These are phyloP conservation scores for Tubiluchus corallicola DNA, from an alignment of 2,888 invertebrate genomes.

Conservation along the genomic window DNA sequence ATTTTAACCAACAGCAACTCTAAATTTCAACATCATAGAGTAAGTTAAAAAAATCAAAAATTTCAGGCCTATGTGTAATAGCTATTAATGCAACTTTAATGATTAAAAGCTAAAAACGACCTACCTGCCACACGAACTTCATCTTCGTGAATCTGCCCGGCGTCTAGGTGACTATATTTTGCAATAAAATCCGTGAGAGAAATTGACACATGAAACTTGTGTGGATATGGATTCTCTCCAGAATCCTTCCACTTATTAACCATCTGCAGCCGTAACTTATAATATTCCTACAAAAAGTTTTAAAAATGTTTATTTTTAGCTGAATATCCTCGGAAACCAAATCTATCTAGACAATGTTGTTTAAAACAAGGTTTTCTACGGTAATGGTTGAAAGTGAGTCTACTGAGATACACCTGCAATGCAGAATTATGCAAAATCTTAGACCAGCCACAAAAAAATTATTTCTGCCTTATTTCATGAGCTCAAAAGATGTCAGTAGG, in stretches of 20 bases:
- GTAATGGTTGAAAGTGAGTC: not conserved
- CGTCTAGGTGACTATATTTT: slow-evolving; percentile 48
- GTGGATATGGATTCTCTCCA: slow-evolving; percentile 75
- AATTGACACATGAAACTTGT: slow-evolving; percentile 80
- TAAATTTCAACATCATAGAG: too few relatives aligned
- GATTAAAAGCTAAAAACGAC: slow-evolving; percentile 11
- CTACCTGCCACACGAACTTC: slow-evolving; percentile 55
- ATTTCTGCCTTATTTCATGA: too few relatives aligned
- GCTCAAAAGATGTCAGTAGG: too few relatives aligned
- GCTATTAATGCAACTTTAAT: too few relatives aligned
- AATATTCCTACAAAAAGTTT: slow-evolving; percentile 46
- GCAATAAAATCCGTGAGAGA: slow-evolving; percentile 73
- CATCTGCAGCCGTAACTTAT: slow-evolving; percentile 59
- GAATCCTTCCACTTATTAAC: slow-evolving; percentile 57
- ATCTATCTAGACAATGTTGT: slow-evolving; percentile 8
- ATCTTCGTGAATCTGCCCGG: slow-evolving; percentile 45
- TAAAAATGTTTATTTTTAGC: slow-evolving; percentile 16
- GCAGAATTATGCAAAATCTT: too few relatives aligned
- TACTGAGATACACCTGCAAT: too few relatives aligned
- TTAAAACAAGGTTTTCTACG: slow-evolving; percentile 1
- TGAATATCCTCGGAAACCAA: slow-evolving; percentile 4
- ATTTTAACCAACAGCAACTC: too few relatives aligned
- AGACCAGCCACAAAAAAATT: too few relatives aligned
- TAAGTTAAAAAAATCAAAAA: too few relatives aligned
- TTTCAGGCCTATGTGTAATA: too few relatives aligned